Evolutionary conservation across 2,797 vertebrate species (phyloP), one percentile per base, ranked within the genome.

Genomic region (Paguma larvata): DNA sequence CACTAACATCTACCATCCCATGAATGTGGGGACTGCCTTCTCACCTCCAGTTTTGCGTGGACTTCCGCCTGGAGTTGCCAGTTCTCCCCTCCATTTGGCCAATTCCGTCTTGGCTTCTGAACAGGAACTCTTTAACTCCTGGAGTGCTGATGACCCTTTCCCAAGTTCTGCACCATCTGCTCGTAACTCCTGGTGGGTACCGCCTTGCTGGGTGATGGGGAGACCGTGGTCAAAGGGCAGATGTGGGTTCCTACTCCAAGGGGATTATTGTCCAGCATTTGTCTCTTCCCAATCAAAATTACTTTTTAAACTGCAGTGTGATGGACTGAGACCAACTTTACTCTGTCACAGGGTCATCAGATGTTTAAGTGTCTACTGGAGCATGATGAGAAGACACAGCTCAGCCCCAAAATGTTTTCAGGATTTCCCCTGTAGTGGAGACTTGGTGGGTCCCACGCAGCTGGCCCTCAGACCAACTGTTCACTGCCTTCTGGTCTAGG

Each of bases 211-310:
- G 9, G 67, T 19, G n/a, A 4, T 9, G 30, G 30, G 62, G 30
- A 21, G 0, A 13, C 2, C 6, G 11, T 14, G 59, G 3, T 4
- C 63, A 16, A 65, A 1, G 82, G 59, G 18, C 2, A 19, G 11
- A 12, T 1, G 18, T 4, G 30, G 27, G 3, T 5, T n/a, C 82
- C 34, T 25, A 9, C 12, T 21, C 18, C 19, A 4, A 5, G 44
- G 19, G 13, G 19, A 13, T 23, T 5, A n/a, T 15, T n/a, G 82
- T 48, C 19, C 30, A 23, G 30, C 9, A 1, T 21, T 6, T 23
- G 16, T 13, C 77, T 23, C 6, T 53, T 53, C 77, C 56, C 72
- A 5, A 32, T 53, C 48, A 10, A 4, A 79, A 53, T 4, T 59
- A 21, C 19, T 59, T 3, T 6, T 78, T 68, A 32, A 5, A 23